Evolutionary conservation across 1,140 invertebrate genomes (phyloP), one percentile per base, ranked within the genome.

Genomic region (Diorhabda sublineata): DNA sequence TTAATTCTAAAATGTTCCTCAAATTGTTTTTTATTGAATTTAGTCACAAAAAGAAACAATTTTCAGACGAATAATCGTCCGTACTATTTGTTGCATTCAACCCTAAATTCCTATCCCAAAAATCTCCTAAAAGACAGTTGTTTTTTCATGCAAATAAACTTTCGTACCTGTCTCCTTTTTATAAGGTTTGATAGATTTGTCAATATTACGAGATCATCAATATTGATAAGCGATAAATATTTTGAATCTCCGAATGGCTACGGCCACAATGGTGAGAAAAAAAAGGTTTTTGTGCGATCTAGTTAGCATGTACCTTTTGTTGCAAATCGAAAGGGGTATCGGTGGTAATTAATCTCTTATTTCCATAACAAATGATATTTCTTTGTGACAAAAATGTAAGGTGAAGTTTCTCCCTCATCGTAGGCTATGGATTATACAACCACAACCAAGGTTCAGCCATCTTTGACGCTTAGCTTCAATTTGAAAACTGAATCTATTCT

Each of bases 191-290:
- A 75, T 75, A 73, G 73, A 75, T 75, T 75, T 75, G 73, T 75
- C 73, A 75, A 70, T 70, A 73, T 75, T 75, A 75, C 71, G 44
- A 66, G 61, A 65, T 70, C 71, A 68, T 75, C 72, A 75, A 70
- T 72, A 75, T 75, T 75, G 73, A 75, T 67, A 66, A 67, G 63
- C 73, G 71, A 73, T 75, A 75, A 75, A 75, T 75, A 75, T 75
- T 75, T 75, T 75, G 73, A 75, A 73, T 75, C 61, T 71, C 61
- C 61, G 71, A 73, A 71, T 65, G 69, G 45, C 65, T 64, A 69
- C 66, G 67, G 43, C 5, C 6, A 60, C 59, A 61, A 61, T 61
- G 58, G 67, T 63, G 66, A 60, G 69, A 60, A 64, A 69, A 68
- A 71, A 60, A 64, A 69, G 72, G 69, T 59, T 43, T 56, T 44